phyloP scores from a whole-genome alignment of 2,888 invertebrate species.

The Drosophila eohydei region DNA sequence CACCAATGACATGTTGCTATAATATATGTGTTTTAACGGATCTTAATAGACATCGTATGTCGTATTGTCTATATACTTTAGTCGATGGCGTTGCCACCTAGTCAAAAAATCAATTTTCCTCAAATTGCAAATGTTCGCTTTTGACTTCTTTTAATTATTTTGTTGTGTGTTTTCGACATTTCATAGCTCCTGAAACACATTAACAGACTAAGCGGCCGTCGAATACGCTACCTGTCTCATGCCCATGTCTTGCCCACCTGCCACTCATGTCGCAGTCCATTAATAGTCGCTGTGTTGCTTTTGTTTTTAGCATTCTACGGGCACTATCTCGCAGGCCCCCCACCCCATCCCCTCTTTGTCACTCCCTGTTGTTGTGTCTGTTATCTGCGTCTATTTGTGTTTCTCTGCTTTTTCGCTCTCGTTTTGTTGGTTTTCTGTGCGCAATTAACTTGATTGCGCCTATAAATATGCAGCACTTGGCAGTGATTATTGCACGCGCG shows the following conservation, averaged over 20 bases:
- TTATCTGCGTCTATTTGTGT: conserved; percentile 34
- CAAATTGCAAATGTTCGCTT: neutral
- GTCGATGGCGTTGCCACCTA: conserved; percentile 1
- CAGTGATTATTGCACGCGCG: conserved; percentile 76
- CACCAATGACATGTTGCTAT: too few species aligned
- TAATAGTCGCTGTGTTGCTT: conserved; percentile 47
- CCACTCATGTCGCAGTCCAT: conserved; percentile 46
- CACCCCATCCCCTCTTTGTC: conserved; percentile 4
- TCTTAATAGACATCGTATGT: too few species aligned
- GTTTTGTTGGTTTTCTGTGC: conserved; percentile 43
- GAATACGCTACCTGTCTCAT: too few species aligned
- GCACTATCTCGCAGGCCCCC: conserved; percentile 1
- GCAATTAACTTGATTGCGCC: conserved; percentile 82
- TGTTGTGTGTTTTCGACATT: neutral
- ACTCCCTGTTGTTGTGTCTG: conserved; percentile 25
- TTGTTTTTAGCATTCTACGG: conserved; percentile 13
- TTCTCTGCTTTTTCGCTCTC: conserved; percentile 14
- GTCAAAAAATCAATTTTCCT: neutral
- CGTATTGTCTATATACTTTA: too few species aligned
- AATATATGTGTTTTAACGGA: too few species aligned
- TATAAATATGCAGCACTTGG: conserved; percentile 80
- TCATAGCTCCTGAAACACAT: neutral
- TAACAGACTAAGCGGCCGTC: conserved; percentile 20
- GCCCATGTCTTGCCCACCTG: neutral
- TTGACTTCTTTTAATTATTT: neutral